A percentile compares a stretch with the other conserved stretches of the same genome.
These are phyloP conservation scores for Arbacia lixula DNA, from an alignment of 53 echinoderm and acorn worm genomes.

Conservation along the genomic window DNA sequence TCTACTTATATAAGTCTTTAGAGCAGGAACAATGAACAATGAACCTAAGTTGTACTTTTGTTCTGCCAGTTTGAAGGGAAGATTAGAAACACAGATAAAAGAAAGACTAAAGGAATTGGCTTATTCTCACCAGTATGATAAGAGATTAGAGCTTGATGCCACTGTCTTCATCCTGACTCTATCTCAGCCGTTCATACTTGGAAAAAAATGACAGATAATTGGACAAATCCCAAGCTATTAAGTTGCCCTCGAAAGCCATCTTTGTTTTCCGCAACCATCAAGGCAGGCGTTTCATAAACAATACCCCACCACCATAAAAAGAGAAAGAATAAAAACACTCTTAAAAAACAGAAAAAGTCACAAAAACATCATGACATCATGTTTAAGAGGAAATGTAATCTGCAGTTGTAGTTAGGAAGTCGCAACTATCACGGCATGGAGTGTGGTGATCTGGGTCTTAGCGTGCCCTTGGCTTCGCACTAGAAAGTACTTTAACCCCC, in stretches of 20 bases:
- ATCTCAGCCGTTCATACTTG: not conserved
- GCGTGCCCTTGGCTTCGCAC: constrained; percentile 21
- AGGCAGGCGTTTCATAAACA: not conserved
- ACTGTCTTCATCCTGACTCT: constrained; percentile 12
- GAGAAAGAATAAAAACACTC: not conserved
- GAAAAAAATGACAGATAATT: no score
- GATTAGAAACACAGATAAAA: not conserved
- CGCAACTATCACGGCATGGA: constrained; percentile 13
- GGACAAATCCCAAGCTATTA: not conserved
- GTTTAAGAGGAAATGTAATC: constrained; percentile 41
- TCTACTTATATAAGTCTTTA: no score
- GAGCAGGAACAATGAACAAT: no score
- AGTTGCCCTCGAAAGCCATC: constrained; percentile 9
- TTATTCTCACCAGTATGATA: constrained; percentile 11
- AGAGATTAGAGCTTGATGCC: not conserved
- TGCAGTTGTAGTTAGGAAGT: constrained; percentile 57
- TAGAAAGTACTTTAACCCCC: constrained; percentile 55
- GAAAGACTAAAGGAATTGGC: not conserved
- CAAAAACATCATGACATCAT: constrained; percentile 46
- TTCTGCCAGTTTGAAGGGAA: no score
- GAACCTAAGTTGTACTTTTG: constrained; percentile 18
- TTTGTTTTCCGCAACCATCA: constrained; percentile 21
- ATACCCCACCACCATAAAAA: not conserved
- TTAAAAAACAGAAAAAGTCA: not conserved
- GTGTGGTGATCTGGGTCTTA: constrained; percentile 33